Base-by-base conservation (phyloP, 2,113 vertebrate genomes). In the Forbesichthys papilliferus region DNA sequence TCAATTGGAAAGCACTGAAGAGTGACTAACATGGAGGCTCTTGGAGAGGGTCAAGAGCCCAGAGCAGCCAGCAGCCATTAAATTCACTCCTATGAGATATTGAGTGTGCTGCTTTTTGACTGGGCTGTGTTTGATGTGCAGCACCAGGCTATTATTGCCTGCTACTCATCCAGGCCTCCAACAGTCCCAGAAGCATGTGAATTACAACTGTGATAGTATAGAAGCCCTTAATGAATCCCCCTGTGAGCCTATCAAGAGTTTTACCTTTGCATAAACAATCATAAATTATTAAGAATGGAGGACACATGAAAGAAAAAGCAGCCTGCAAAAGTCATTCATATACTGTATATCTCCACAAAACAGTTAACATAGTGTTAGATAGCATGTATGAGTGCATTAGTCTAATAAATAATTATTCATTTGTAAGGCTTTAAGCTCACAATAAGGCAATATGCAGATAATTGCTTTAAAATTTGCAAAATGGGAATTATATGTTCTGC, bases 11-110 rank as follows among this genome's bases (percentile, higher is more conserved):
- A 84, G 84, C 77, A 61, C 78, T 88, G 85, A 78, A 91, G 88
- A 91, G 90, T 91, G 87, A 91, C 89, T 89, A 90, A 88, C 86
- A 79, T 78, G 81, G 73, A 82, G 79, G 74, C 87, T 89, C 84
- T 82, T 73, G 79, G 82, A 90, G 83, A 84, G 88, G 89, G 89
- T 92, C 87, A 90, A 92, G 88, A 85, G 87, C 86, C 84, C 75
- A 71, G 86, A 86, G 88, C 85, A 86, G 86, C 77, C 81, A 85
- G 81, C 79, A 82, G 84, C 88, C 89, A 90, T 90, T 92, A 91
- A 91, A 92, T 85, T 90, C 86, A 82, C 87, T 91, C 84, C 84
- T 88, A 85, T 83, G 84, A 86, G 83, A 82, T 85, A 87, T 84
- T 69, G 81, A 91, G 90, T 87, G 89, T 77, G 87, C 80, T 86